Conservation (phyloP, 1,140 invertebrate species). For the Brachionus calyciflorus region DNA sequence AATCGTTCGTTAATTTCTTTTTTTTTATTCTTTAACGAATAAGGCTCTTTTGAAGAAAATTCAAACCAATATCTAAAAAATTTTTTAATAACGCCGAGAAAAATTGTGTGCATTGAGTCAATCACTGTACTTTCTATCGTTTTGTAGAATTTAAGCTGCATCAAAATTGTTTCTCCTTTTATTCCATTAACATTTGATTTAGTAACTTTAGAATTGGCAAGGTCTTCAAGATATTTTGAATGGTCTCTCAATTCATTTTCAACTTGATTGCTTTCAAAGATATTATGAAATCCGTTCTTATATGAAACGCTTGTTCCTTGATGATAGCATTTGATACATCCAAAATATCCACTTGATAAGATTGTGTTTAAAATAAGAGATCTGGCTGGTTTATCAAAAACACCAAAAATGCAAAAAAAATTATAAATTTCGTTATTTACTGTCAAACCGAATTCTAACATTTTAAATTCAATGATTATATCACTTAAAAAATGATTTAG, state of each 20-base stretch:
- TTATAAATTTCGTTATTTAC: background rate
- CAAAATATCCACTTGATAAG: background rate
- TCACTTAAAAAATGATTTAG: background rate
- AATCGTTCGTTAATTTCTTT: background rate
- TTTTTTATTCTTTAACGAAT: background rate
- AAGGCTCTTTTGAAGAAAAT: background rate
- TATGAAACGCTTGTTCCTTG: background rate
- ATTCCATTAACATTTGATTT: background rate
- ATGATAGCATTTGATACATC: constrained; percentile 11
- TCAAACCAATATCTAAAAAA: constrained; percentile 16
- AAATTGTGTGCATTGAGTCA: constrained; percentile 22
- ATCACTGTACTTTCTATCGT: constrained; percentile 14
- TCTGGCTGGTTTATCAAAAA: background rate
- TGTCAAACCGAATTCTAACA: background rate
- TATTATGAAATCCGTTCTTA: background rate
- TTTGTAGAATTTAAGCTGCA: background rate
- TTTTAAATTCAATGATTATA: background rate
- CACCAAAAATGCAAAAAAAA: background rate
- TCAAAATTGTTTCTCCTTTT: constrained; percentile 3
- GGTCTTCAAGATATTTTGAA: background rate
- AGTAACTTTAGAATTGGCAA: background rate
- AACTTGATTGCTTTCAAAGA: background rate
- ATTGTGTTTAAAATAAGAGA: background rate
- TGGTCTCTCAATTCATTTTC: background rate
- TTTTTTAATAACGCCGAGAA: background rate